Evolutionary conservation across 2,113 vertebrate genomes (phyloP).

Genomic region (Neotoma lepida): DNA sequence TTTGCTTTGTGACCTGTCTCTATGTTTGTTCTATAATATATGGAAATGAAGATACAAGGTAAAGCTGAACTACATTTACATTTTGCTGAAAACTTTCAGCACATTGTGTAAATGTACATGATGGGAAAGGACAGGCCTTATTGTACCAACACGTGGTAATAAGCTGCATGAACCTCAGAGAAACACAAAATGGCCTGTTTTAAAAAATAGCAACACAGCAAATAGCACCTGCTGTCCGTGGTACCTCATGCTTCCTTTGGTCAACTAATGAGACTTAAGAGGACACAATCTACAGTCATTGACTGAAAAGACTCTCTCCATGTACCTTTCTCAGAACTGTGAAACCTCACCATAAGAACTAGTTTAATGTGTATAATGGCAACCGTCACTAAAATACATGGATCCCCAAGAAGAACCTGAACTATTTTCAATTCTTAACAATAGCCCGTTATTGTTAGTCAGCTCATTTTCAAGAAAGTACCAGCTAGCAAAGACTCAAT

Average conservation of each 20-base stretch:
- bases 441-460: not conserved
- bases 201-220: not conserved
- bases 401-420: not conserved
- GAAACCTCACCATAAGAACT: not conserved
- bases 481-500: not conserved
- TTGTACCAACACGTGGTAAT: fast-evolving
- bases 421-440: not conserved
- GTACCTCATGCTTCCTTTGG: not conserved
- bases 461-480: not conserved
- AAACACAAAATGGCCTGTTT: not conserved
- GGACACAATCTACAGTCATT: not conserved
- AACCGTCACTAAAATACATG: not conserved
- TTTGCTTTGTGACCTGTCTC: not conserved
- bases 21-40: not conserved
- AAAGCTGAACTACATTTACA: not conserved
- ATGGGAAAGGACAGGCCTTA: too few species aligned
- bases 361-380: not conserved
- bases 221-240: fast-evolving
- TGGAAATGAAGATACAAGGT: not conserved
- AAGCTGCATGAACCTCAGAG: not conserved
- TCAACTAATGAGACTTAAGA: not conserved
- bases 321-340: not conserved
- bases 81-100: not conserved
- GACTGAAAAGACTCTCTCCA: not conserved
- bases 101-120: not conserved